A percentile compares a stretch with the other conserved stretches of the same genome.
Conservation (phyloP, 2,797 vertebrate genomes). For the Brachymystax lenok region DNA sequence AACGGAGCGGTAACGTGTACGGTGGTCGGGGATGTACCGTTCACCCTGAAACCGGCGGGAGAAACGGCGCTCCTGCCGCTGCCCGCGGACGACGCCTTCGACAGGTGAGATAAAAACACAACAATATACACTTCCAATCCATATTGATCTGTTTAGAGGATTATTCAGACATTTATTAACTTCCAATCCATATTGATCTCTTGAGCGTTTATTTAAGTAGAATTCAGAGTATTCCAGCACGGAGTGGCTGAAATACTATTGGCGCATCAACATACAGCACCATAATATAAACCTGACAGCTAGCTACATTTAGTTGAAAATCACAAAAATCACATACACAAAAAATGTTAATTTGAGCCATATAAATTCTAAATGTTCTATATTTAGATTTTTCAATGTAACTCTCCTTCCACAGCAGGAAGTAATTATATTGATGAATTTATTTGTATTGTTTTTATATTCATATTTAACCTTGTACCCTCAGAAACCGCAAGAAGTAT, state of each 20-base stretch:
- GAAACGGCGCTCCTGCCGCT: conserved; percentile 80
- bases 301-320: neutral
- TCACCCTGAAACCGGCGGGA: conserved; percentile 94
- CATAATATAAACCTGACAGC: neutral
- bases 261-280: no score
- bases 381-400: no score
- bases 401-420: neutral
- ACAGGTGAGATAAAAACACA: conserved; percentile 62
- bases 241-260: no score
- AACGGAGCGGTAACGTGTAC: conserved; percentile 96
- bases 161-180: no score
- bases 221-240: no score
- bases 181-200: no score
- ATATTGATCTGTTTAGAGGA: no score
- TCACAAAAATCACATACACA: neutral
- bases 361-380: no score
- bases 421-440: neutral
- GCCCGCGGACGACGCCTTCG: conserved; percentile 79
- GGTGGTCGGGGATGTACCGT: conserved; percentile 94
- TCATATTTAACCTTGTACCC: conserved; percentile 53
- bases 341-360: no score
- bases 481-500: conserved; percentile 93
- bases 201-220: fast-evolving
- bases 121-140: no score
- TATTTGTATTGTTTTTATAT: neutral